Evolutionary conservation across 2,888 invertebrate genomes (phyloP).

Genomic region (Tanypteryx hageni): DNA sequence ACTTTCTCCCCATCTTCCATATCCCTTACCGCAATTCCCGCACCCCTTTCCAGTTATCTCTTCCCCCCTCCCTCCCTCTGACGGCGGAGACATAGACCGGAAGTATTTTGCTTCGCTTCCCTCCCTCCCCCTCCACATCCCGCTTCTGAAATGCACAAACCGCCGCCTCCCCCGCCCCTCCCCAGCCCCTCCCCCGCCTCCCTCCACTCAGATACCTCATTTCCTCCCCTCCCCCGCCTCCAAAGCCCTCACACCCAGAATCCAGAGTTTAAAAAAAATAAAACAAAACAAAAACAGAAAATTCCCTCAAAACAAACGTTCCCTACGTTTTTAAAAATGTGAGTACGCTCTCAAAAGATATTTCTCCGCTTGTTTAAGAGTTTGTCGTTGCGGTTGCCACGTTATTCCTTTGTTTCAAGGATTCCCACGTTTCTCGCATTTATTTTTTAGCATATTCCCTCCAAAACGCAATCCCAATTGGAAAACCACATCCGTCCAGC

Average conservation of each 20-base stretch:
- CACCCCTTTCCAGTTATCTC: neutral
- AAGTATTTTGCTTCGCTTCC: constrained; percentile 22
- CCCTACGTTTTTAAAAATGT: neutral
- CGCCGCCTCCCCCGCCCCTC: neutral
- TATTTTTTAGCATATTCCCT: too few relatives aligned
- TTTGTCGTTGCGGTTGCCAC: too few relatives aligned
- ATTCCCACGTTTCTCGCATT: neutral
- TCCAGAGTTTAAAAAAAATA: too few relatives aligned
- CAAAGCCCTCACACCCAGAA: too few relatives aligned
- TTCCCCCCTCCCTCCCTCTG: neutral
- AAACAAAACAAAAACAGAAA: neutral
- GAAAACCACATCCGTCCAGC: too few relatives aligned
- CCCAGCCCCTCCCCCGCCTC: neutral
- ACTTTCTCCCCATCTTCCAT: too few relatives aligned
- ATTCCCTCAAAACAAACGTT: neutral
- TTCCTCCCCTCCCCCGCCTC: too few relatives aligned
- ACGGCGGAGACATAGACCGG: constrained; percentile 2
- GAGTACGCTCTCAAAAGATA: neutral
- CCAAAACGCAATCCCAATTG: too few relatives aligned
- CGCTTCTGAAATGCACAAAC: neutral
- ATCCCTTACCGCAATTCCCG: neutral
- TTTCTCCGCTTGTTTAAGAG: neutral
- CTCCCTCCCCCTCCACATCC: neutral
- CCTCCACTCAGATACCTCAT: too few relatives aligned
- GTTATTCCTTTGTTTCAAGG: neutral